Base-by-base conservation (phyloP, 2,113 vertebrate genomes). In the Equus quagga region DNA sequence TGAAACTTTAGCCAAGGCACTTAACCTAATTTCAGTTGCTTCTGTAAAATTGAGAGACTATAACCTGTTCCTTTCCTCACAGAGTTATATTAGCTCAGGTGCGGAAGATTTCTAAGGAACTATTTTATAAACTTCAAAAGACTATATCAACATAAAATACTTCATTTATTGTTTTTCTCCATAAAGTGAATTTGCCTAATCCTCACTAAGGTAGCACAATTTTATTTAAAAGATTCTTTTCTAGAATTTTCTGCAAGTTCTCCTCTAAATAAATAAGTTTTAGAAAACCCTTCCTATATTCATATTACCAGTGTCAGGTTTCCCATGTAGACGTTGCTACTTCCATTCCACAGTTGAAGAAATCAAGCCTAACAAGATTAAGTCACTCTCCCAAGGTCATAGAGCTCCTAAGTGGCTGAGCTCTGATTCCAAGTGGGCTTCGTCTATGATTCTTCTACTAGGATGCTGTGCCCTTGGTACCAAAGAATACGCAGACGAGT, bases 211-310 rank as follows among this genome's bases (percentile, higher is more conserved):
- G n/a, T 49, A 82, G 51, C 6, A 81, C 0, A 56, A 13, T 91
- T 93, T 86, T 89, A 89, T 67, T 92, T 91, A 78, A 76, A 96
- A 75, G 11, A 44, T 14, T 56, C 3, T 79, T 41, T 88, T 58
- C 73, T 81, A 89, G 49, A 84, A 88, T 65, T 92, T 83, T 65
- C 73, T 46, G 31, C 41, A 72, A 89, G 60, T 49, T 89, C 14
- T 14, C n/a, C 14, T 89, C 56, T 93, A 46, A 95, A 24, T 54
- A n/a, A 88, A 82, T 26, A 41, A 41, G 36, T 41, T 41, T 41
- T 41, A 41, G 24, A 64, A 65, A 54, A n/a, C 8, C 64, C 15
- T 65, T n/a, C 2, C 24, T 18, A 19, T 60, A 56, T 31, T 72
- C 23, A 56, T 89, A 76, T 76, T 60, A 79, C 7, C 58, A 70